Evolutionary conservation across 1,140 invertebrate species (phyloP), one percentile per base, ranked within the genome.

Genomic region (Cydia splendana): DNA sequence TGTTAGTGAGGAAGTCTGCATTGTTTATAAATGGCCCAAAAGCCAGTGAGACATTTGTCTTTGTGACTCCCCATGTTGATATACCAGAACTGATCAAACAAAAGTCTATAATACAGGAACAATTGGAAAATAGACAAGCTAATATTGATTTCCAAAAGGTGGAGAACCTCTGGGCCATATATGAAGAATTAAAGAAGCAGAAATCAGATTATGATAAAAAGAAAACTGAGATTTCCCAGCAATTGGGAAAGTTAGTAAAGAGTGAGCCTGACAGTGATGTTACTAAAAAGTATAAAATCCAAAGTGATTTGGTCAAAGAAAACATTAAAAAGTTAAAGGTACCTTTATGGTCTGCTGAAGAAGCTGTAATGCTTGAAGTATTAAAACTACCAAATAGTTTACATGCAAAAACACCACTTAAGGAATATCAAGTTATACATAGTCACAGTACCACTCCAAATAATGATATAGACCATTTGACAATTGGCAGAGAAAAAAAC

Each of bases 321-420:
- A 95, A 96, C 77, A 80, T 95, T 20, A 95, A 94, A 85, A 91
- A 84, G 76, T 84, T 96, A 57, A 95, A 94, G 85, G 80, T 93
- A 20, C 88, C 90, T 75, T 79, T 95, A 4, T 95, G 94, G 94
- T 93, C 94, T 15, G 82, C 96, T 62, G 95, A 96, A 82, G 95
- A 96, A 82, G 88, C 89, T 74, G 92, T 95, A 0, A 89, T 95
- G 6, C 74, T 94, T 18, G 89, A 94, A 86, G 84, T 93, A 73
- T 90, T 97, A 57, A 93, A 93, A 82, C 81, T 97, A 69, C 96
- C 96, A 0, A 97, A 96, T 84, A 79, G 85, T 74, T 81, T 97
- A 24, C 95, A 97, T 89, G 75, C 87, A n/a, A 89, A 88, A 65
- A 96, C 96, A 34, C 96, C 96, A 4, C 38, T 82, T 24, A 62